phyloP scores from a whole-genome alignment of 1,140 invertebrate genomes.

The Dinoponera quadriceps region DNA sequence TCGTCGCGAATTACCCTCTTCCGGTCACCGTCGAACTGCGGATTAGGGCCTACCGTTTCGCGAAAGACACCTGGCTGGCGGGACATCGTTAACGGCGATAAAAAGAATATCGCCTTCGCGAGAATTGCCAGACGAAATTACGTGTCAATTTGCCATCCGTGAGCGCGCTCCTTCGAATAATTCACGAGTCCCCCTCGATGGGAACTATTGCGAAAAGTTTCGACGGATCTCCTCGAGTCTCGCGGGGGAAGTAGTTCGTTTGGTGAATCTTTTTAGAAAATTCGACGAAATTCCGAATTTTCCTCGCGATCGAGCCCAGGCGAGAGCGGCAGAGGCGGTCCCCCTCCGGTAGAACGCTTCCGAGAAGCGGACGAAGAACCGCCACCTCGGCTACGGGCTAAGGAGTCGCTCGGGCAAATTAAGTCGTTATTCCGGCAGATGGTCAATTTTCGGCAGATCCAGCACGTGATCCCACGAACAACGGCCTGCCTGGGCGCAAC shows the following conservation, averaged over 20 bases:
- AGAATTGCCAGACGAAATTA: too few species aligned
- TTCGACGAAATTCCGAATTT: conserved; percentile 47
- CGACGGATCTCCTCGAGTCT: too few species aligned
- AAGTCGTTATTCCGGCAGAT: conserved; percentile 85
- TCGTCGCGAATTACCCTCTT: conserved; percentile 53
- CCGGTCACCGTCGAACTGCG: neutral
- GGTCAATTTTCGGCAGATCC: conserved; percentile 75
- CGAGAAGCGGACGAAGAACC: conserved; percentile 60
- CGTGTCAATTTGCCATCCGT: too few species aligned
- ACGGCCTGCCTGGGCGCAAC: conserved; percentile 55
- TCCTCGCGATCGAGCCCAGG: conserved; percentile 21
- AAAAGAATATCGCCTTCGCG: neutral
- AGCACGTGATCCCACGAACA: conserved; percentile 64
- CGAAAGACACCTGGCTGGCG: conserved; percentile 32
- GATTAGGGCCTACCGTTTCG: neutral
- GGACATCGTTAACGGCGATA: neutral
- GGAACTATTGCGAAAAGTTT: neutral
- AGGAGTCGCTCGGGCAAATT: conserved; percentile 77
- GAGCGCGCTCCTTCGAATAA: neutral
- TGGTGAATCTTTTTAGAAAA: too few species aligned
- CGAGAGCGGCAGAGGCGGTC: neutral
- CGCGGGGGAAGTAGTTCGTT: neutral
- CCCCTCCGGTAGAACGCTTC: conserved; percentile 52
- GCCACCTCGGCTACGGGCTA: conserved; percentile 71
- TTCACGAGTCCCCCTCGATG: conserved; percentile 13